Conservation (phyloP, 2,888 invertebrate genomes). For the Orthonychiurus folsomi region DNA sequence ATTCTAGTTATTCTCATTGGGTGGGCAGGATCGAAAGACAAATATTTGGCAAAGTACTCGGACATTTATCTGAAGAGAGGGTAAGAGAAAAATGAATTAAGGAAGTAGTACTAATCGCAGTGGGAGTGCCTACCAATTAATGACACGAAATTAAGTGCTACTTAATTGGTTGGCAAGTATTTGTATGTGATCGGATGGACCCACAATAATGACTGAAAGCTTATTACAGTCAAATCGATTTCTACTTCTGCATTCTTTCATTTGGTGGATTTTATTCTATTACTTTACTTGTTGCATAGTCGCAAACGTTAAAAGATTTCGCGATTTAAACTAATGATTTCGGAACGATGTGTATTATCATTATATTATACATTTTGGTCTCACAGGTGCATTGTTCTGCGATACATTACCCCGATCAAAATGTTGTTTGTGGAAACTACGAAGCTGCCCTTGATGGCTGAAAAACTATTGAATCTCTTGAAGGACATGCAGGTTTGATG, state of each 20-base stretch:
- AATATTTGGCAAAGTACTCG: conserved; percentile 67
- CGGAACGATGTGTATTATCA: no score
- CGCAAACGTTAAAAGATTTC: no score
- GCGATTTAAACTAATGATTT: no score
- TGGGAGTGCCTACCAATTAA: not conserved
- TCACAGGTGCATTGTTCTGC: conserved; percentile 58
- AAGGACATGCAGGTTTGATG: conserved; percentile 57
- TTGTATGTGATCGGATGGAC: no score
- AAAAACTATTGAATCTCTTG: conserved; percentile 24
- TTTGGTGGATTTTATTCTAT: not conserved
- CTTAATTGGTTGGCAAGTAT: no score
- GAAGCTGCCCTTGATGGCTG: conserved; percentile 26
- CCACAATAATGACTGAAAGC: not conserved
- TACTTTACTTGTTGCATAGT: no score
- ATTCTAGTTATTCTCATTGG: conserved; percentile 53
- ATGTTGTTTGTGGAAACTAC: conserved; percentile 48
- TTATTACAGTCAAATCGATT: not conserved
- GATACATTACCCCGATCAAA: conserved; percentile 61
- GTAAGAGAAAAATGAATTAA: conserved; percentile 45
- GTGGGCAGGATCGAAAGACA: conserved; percentile 72
- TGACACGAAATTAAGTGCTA: no score
- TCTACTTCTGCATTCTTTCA: not conserved
- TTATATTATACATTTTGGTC: not conserved
- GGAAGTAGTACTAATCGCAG: no score
- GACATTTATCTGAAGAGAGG: conserved; percentile 66